A percentile compares a stretch with the other conserved stretches of the same genome.
phyloP scores from a whole-genome alignment of 2,113 vertebrate genomes.

The Octodon degus region DNA sequence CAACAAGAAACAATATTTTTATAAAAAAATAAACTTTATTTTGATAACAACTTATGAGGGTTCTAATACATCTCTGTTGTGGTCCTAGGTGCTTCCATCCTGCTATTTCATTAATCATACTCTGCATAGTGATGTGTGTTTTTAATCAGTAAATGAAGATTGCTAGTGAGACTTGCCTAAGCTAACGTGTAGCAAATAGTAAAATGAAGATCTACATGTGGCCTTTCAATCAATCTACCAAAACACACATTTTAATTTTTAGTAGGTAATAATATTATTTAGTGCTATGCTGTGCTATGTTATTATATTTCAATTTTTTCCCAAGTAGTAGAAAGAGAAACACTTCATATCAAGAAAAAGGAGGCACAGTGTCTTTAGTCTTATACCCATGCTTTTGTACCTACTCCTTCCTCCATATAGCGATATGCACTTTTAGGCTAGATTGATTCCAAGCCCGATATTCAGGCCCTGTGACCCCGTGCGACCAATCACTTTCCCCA shows the following conservation, averaged over 20 bases:
- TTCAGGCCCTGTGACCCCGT: not conserved
- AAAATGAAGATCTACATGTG: not conserved
- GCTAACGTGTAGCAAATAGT: not conserved
- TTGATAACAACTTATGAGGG: conserved; percentile 28
- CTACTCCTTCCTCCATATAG: not conserved
- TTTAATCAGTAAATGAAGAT: not conserved
- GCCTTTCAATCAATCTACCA: not conserved
- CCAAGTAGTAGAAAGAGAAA: not conserved
- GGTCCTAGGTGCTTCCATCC: not conserved
- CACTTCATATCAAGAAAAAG: not conserved
- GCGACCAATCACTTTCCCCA: not conserved
- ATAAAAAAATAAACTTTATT: conserved; percentile 45
- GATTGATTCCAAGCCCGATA: not conserved
- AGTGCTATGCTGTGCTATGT: not conserved
- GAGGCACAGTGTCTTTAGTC: not conserved
- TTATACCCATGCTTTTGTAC: not conserved
- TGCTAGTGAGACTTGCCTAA: not conserved
- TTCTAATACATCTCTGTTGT: not conserved
- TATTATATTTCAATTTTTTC: not conserved
- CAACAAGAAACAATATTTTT: conserved; percentile 17
- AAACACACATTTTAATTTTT: conserved; percentile 52
- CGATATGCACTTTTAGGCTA: not conserved
- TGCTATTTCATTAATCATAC: not conserved
- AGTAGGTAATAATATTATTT: conserved; percentile 37
- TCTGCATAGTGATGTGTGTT: not conserved